Evolutionary conservation across 1,140 invertebrate genomes (phyloP).

Genomic region (Drosophila yakuba): DNA sequence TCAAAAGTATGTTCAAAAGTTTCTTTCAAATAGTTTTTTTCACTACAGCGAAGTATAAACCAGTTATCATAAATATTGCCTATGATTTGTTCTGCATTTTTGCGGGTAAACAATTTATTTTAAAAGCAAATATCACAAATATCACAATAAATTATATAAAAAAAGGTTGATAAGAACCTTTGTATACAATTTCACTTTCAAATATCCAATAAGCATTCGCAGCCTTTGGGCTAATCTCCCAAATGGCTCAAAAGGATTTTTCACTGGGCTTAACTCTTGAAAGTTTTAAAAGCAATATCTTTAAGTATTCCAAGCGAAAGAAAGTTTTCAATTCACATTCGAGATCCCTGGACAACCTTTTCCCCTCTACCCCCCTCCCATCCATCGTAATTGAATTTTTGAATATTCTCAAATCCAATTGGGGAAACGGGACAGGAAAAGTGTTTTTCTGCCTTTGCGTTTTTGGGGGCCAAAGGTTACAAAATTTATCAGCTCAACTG

Average conservation of each 20-base stretch:
- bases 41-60: background rate
- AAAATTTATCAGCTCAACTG: constrained; percentile 54
- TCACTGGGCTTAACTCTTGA: background rate
- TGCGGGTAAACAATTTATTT: background rate
- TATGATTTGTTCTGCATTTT: background rate
- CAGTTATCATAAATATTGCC: background rate
- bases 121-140: background rate
- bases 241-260: constrained; percentile 3
- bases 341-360: constrained; percentile 15
- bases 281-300: constrained; percentile 27
- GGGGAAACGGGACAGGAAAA: constrained; percentile 32
- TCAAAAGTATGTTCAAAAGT: too few relatives aligned
- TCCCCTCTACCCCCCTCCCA: background rate
- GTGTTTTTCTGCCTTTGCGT: constrained; percentile 33
- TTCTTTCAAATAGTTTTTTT: too few relatives aligned
- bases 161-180: background rate
- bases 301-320: constrained; percentile 14
- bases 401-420: constrained; percentile 49
- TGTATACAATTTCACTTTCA: background rate
- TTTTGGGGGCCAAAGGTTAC: constrained; percentile 38
- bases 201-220: constrained; percentile 1
- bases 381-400: constrained; percentile 40
- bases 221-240: background rate
- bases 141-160: background rate
- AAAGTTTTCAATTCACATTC: constrained; percentile 48